phyloP scores from a whole-genome alignment of 1,140 invertebrate genomes.

The Caenorhabditis remanei region DNA sequence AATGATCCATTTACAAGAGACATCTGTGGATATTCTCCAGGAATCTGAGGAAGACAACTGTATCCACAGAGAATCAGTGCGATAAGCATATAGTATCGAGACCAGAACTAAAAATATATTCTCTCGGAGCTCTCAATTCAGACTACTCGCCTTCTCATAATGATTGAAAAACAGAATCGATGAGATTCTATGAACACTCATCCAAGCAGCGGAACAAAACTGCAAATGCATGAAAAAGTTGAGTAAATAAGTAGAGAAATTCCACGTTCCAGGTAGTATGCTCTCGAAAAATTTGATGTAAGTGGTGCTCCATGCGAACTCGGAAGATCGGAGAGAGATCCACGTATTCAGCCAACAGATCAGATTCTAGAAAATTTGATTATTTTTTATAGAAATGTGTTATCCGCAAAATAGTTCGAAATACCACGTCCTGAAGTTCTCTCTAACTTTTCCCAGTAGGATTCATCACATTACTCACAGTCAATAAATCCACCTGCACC shows the following conservation, averaged over 20 bases:
- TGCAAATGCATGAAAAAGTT: slow-evolving; percentile 10
- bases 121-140: no score
- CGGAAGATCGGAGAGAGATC: not conserved
- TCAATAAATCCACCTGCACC: not conserved
- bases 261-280: not conserved
- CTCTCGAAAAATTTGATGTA: not conserved
- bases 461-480: not conserved
- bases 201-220: not conserved
- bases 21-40: not conserved
- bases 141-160: not conserved
- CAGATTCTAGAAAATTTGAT: not conserved
- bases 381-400: no score
- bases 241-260: not conserved
- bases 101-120: not conserved
- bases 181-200: slow-evolving; percentile 2
- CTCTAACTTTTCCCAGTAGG: no score
- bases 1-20: not conserved
- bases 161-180: not conserved
- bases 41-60: not conserved
- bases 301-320: not conserved
- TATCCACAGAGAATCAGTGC: not conserved
- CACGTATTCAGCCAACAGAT: not conserved
- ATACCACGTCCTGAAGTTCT: no score
- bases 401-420: no score
- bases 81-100: not conserved